These are phyloP conservation scores for Acrossocheilus wenchowensis DNA, from an alignment of 2,797 vertebrate genomes.

Conservation along the genomic window DNA sequence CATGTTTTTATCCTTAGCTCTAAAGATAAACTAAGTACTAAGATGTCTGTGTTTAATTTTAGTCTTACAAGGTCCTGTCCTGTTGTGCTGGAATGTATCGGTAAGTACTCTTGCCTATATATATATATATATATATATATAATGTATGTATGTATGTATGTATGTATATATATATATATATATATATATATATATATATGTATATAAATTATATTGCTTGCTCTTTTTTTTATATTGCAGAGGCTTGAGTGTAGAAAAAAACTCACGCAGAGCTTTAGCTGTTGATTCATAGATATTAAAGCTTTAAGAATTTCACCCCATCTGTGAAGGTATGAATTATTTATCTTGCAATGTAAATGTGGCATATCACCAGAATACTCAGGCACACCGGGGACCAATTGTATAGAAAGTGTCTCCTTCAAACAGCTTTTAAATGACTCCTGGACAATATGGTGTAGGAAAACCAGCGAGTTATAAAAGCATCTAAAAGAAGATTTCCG, in stretches of 20 bases:
- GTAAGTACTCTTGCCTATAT: too few relatives aligned
- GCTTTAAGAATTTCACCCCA: constrained; percentile 40
- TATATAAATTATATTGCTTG: too few relatives aligned
- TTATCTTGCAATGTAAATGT: constrained; percentile 55
- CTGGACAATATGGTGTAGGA: constrained; percentile 21
- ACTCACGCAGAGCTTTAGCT: neutral
- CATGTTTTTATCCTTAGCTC: neutral
- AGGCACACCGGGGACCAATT: constrained; percentile 43
- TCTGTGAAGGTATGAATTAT: constrained; percentile 52
- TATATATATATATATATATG: too few relatives aligned
- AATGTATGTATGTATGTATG: too few relatives aligned
- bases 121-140: too few relatives aligned
- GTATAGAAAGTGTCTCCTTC: constrained; percentile 47
- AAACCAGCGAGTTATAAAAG: neutral
- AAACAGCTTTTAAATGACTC: constrained; percentile 35
- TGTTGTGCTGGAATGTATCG: neutral
- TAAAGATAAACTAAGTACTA: too few relatives aligned
- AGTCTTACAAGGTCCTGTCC: neutral
- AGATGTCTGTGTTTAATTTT: neutral
- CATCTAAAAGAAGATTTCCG: neutral
- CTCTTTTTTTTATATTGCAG: constrained; percentile 36
- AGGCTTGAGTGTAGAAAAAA: neutral
- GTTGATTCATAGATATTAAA: constrained; percentile 49
- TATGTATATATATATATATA: too few relatives aligned
- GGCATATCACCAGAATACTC: constrained; percentile 30